phyloP scores from a whole-genome alignment of 2,888 invertebrate species.

The Ptychoptera contaminata region DNA sequence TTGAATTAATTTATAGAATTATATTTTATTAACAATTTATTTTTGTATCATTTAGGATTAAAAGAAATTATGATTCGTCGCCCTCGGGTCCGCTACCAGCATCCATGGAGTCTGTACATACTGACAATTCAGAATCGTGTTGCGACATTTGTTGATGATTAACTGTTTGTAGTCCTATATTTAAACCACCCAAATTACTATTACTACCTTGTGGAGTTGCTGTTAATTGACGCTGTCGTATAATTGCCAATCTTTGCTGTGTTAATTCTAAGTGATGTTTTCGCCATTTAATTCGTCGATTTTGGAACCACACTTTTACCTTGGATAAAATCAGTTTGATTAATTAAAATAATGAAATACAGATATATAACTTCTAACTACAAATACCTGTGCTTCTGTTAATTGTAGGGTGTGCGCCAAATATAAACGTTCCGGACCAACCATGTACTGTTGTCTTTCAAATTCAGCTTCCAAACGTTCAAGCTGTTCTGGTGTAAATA shows the following conservation, averaged over 20 bases:
- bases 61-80: conserved; percentile 15
- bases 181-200: too few species aligned
- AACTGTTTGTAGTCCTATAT: background rate
- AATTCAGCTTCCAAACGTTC: conserved; percentile 90
- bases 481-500: conserved; percentile 91
- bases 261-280: conserved; percentile 88
- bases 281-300: conserved; percentile 80
- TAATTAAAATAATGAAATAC: conserved; percentile 16
- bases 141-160: conserved; percentile 4
- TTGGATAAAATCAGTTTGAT: conserved; percentile 33
- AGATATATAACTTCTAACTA: background rate
- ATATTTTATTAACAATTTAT: background rate
- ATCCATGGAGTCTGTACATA: conserved; percentile 30
- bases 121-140: conserved; percentile 26
- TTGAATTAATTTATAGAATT: background rate
- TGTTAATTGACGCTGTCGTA: conserved; percentile 27
- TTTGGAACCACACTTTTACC: conserved; percentile 89
- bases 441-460: conserved; percentile 95
- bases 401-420: conserved; percentile 75
- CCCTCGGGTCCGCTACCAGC: conserved; percentile 27
- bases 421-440: conserved; percentile 86
- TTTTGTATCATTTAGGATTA: too few species aligned
- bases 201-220: background rate
- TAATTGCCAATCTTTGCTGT: conserved; percentile 59
- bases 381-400: conserved; percentile 68